Percentiles rank a stretch among this genome's conserved stretches.
Evolutionary conservation across 2,113 vertebrate species (phyloP).

Genomic region (Himantopus leucocephalus): DNA sequence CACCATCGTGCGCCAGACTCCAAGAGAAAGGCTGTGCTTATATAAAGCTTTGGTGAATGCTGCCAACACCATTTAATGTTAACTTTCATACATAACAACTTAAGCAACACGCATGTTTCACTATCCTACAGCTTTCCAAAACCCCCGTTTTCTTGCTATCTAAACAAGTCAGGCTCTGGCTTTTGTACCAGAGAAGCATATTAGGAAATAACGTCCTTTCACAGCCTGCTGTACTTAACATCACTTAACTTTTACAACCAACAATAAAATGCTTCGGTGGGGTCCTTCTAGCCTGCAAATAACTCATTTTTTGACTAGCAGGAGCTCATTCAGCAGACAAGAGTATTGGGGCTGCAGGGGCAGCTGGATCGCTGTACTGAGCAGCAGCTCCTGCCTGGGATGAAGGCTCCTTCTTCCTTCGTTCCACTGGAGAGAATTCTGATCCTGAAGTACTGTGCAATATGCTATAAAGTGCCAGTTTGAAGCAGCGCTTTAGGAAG

Average conservation of each 20-base stretch:
- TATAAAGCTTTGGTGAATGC: neutral
- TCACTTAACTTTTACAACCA: constrained; percentile 34
- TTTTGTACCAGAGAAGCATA: neutral
- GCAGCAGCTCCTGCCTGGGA: neutral
- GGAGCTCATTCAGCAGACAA: neutral
- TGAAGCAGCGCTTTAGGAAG: neutral
- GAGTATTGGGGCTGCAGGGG: neutral
- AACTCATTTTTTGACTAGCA: neutral
- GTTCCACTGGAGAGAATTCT: neutral
- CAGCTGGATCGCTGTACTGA: neutral
- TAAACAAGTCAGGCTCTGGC: neutral
- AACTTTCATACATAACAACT: neutral
- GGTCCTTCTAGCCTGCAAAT: neutral
- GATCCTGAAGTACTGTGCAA: neutral
- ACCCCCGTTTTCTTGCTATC: neutral
- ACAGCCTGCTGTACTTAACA: neutral
- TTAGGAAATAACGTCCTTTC: constrained; percentile 14
- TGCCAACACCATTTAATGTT: fast-evolving
- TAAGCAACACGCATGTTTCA: neutral
- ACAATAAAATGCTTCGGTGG: neutral
- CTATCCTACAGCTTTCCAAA: neutral
- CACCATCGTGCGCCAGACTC: neutral
- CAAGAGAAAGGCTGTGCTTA: neutral
- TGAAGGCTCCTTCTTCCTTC: neutral
- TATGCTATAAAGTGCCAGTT: neutral